phyloP scores from a whole-genome alignment of 2,888 invertebrate species.

The Ochropleura plecta region DNA sequence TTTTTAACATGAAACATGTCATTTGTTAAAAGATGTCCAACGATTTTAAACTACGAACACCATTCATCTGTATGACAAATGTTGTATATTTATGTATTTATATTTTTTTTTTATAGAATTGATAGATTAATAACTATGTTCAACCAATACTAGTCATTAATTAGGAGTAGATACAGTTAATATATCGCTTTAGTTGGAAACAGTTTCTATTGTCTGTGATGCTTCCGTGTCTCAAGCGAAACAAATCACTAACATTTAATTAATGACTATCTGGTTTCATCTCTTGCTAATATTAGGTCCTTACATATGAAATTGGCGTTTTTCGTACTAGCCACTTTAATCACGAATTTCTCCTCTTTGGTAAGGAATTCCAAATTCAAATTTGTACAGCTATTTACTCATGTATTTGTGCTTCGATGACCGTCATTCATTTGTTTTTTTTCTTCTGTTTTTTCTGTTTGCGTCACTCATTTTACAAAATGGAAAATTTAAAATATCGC shows the following conservation, averaged over 20 bases:
- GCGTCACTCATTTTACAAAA: too few species aligned
- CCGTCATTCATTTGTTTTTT: too few species aligned
- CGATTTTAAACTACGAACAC: not conserved
- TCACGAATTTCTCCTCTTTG: too few species aligned
- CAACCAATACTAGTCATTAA: constrained; percentile 36
- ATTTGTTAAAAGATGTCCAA: constrained; percentile 3
- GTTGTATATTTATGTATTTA: not conserved
- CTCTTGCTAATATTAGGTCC: too few species aligned
- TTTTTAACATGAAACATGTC: not conserved
- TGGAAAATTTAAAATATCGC: too few species aligned
- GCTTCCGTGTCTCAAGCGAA: constrained; percentile 70
- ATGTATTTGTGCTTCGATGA: too few species aligned
- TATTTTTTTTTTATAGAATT: not conserved
- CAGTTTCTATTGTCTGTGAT: constrained; percentile 59
- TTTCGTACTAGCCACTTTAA: too few species aligned
- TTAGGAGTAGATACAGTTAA: constrained; percentile 24
- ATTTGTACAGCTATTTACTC: too few species aligned
- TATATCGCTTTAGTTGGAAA: constrained; percentile 42
- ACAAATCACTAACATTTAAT: constrained; percentile 68
- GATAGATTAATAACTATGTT: constrained; percentile 29
- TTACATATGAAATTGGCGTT: too few species aligned
- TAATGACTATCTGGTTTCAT: constrained; percentile 53
- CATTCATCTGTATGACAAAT: constrained; percentile 6
- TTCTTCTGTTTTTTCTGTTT: too few species aligned
- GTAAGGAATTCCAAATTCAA: too few species aligned